These are phyloP conservation scores for Diplodus puntazzo DNA, from an alignment of 2,797 vertebrate species.

Conservation along the genomic window DNA sequence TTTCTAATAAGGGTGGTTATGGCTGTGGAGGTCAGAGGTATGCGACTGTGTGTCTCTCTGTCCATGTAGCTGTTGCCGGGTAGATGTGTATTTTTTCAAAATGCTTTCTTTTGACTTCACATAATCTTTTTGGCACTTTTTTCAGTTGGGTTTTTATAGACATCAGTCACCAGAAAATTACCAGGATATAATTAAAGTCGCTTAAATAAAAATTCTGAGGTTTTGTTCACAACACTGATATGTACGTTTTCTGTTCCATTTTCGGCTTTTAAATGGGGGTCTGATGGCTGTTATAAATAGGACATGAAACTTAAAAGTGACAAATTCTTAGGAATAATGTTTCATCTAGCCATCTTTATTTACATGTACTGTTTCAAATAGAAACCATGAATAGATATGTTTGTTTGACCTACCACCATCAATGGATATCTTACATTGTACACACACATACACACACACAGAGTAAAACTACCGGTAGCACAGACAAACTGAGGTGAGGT, in stretches of 20 bases:
- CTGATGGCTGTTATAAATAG: slow-evolving; percentile 4
- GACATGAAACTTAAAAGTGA: background rate
- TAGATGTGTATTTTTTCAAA: background rate
- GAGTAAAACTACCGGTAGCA: slow-evolving; percentile 6
- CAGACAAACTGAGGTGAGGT: slow-evolving; percentile 14
- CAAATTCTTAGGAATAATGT: background rate
- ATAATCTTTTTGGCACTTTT: background rate
- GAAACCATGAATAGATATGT: background rate
- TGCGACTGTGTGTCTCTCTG: slow-evolving; percentile 38
- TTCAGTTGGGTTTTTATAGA: background rate
- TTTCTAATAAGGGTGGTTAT: slow-evolving; percentile 47
- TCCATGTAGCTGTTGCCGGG: slow-evolving; percentile 50
- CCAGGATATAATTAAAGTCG: background rate
- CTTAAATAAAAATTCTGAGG: background rate
- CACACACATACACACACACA: slow-evolving; percentile 1
- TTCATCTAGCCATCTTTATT: background rate
- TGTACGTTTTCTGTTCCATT: background rate
- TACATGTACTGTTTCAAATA: background rate
- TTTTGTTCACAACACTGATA: background rate
- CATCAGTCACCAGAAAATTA: background rate
- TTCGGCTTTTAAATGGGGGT: background rate
- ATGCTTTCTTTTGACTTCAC: background rate
- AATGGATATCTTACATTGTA: background rate
- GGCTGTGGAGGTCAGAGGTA: slow-evolving; percentile 34
- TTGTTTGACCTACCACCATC: background rate